Conservation (phyloP, 2,888 invertebrate genomes). For the Epistrophe grossulariae region DNA sequence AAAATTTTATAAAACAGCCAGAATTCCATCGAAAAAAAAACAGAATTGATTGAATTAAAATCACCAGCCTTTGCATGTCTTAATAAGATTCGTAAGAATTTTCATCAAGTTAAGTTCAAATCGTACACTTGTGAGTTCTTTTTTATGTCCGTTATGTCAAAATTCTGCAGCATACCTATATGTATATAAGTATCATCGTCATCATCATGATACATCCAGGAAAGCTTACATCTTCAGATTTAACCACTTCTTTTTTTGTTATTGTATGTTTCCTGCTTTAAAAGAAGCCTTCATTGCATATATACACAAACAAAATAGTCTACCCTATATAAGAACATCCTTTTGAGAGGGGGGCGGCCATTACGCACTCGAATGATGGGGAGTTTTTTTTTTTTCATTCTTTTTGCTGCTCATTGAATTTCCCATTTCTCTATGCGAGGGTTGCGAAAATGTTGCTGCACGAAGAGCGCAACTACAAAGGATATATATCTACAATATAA, state of each 20-base stretch:
- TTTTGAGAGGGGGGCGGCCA: constrained; percentile 69
- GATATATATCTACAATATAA: constrained; percentile 11
- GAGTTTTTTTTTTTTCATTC: constrained; percentile 28
- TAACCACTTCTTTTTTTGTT: constrained; percentile 10
- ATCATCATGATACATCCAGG: neutral
- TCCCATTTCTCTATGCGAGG: constrained; percentile 46
- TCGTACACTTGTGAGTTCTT: no score
- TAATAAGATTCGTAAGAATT: no score
- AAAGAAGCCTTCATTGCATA: neutral
- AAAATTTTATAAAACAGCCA: no score
- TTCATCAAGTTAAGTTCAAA: no score
- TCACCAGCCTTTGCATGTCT: no score
- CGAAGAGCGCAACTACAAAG: constrained; percentile 73
- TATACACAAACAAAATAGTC: constrained; percentile 44
- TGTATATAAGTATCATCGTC: no score
- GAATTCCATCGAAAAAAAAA: no score
- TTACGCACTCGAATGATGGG: constrained; percentile 74
- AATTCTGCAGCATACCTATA: neutral
- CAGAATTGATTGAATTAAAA: no score
- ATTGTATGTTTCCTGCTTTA: neutral
- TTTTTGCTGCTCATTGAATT: constrained; percentile 55
- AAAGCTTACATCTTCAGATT: constrained; percentile 42
- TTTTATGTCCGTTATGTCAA: neutral
- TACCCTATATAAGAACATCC: constrained; percentile 49
- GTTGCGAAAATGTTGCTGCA: constrained; percentile 61